Evolutionary conservation across 2,888 invertebrate genomes (phyloP), one percentile per base, ranked within the genome.

Genomic region (Pseudanteris insignis): DNA sequence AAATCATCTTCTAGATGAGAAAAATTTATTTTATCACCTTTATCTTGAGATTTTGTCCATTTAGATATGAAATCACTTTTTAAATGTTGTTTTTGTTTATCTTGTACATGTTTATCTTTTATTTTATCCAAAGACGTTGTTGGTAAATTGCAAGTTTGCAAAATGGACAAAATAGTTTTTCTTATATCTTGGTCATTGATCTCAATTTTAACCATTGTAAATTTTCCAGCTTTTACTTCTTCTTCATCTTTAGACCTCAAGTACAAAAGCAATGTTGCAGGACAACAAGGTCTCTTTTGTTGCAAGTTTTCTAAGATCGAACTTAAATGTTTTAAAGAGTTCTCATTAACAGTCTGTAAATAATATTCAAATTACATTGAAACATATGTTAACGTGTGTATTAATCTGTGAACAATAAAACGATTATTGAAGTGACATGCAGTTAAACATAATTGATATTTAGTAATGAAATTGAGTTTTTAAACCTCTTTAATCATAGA

Each of bases 111-210:
- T 75, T 60, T 34, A 2, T 9, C 26, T 12, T 92, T 91, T 79
- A 91, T 86, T 78, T 86, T 89, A 76, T 93, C 92, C 3, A 95
- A 84, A 81, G 92, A 93, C 30, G 89, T 89, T n/a, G 94, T 92
- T 2, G 94, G 86, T 61, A 96, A 84, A 76, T 91, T 86, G 81
- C 94, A 94, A 18, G 90, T 86, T 75, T 87, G 87, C 58, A 96
- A 82, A 64, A 96, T 86, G 29, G 87, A 88, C 5, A 89, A 83
- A 26, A 95, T 88, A 4, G 89, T 86, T 69, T 89, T 87, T 54
- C 89, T 85, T 36, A 93, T 81, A 80, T 88, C 86, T 60, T 82
- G 83, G 25, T 88, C 86, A 54, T 86, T 86, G 60, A 95, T 78
- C 43, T 86, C 83, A 55, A 95, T 88, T 71, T 88, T 87, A 1